A percentile compares a stretch with the other conserved stretches of the same genome.
Conservation (phyloP, 1,140 invertebrate species). For the Homalodisca vitripennis region DNA sequence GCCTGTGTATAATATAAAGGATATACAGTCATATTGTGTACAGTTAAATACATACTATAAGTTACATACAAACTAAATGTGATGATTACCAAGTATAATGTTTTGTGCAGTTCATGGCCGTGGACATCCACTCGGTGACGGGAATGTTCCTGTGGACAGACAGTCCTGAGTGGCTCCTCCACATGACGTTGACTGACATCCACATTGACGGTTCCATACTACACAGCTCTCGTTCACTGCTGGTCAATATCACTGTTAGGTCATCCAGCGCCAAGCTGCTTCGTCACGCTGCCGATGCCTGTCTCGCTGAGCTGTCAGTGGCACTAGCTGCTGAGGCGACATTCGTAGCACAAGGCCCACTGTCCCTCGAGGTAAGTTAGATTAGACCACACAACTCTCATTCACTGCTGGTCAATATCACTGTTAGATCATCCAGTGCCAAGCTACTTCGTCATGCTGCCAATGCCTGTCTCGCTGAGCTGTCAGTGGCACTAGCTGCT, state of each 20-base stretch:
- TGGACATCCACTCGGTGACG: constrained; percentile 80
- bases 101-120: constrained; percentile 83
- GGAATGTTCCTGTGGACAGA: constrained; percentile 64
- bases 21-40: too few relatives aligned
- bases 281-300: constrained; percentile 53
- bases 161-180: constrained; percentile 69
- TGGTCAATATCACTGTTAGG: constrained; percentile 53
- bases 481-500: constrained; percentile 67
- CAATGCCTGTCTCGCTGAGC: constrained; percentile 63
- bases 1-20: too few relatives aligned
- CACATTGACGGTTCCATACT: constrained; percentile 74
- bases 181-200: constrained; percentile 72
- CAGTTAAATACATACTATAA: too few relatives aligned
- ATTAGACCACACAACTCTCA: constrained; percentile 70
- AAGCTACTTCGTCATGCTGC: constrained; percentile 51
- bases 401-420: constrained; percentile 61
- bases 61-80: too few relatives aligned
- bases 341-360: constrained; percentile 68
- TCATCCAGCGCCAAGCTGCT: constrained; percentile 48
- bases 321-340: constrained; percentile 72
- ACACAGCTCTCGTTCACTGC: constrained; percentile 67
- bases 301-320: constrained; percentile 68
- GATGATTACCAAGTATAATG: constrained; percentile 20
- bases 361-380: constrained; percentile 70
- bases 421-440: constrained; percentile 41